Evolutionary conservation across 1,140 invertebrate species (phyloP).

Genomic region (Pseudoatta argentina): DNA sequence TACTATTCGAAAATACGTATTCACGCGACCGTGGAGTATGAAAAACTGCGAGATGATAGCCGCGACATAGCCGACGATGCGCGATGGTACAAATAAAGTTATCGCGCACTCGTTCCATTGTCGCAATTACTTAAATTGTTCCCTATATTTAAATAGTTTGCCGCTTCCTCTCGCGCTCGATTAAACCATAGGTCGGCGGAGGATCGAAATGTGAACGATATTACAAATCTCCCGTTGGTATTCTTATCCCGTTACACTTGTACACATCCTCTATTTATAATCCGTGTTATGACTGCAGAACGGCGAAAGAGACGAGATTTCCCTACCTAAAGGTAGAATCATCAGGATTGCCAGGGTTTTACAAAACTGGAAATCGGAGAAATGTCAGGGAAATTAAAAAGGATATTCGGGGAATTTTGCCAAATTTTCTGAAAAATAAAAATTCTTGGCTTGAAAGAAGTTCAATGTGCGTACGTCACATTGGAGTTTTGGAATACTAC

Average conservation of each 20-base stretch:
- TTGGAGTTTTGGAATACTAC: too few species aligned
- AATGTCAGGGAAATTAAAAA: too few species aligned
- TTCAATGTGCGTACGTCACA: too few species aligned
- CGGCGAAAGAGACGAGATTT: conserved; percentile 19
- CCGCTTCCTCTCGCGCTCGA: background rate
- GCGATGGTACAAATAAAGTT: conserved; percentile 5
- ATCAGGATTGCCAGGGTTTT: too few species aligned
- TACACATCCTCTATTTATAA: conserved; percentile 35
- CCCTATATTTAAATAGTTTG: background rate
- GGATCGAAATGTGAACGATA: background rate
- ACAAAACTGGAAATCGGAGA: too few species aligned
- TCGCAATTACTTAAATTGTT: conserved; percentile 12
- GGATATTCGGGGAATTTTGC: too few species aligned
- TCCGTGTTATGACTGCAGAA: conserved; percentile 11
- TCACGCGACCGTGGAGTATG: background rate
- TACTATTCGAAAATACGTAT: conserved; percentile 11
- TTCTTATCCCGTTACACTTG: conserved; percentile 18
- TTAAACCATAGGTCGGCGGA: background rate
- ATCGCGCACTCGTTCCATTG: background rate
- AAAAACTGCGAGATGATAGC: background rate
- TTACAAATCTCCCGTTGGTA: conserved; percentile 39
- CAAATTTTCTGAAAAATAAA: too few species aligned
- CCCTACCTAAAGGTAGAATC: background rate
- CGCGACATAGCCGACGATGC: background rate
- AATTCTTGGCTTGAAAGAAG: too few species aligned